These are phyloP conservation scores for Trematomus bernacchii DNA, from an alignment of 2,797 vertebrate genomes.

Conservation along the genomic window DNA sequence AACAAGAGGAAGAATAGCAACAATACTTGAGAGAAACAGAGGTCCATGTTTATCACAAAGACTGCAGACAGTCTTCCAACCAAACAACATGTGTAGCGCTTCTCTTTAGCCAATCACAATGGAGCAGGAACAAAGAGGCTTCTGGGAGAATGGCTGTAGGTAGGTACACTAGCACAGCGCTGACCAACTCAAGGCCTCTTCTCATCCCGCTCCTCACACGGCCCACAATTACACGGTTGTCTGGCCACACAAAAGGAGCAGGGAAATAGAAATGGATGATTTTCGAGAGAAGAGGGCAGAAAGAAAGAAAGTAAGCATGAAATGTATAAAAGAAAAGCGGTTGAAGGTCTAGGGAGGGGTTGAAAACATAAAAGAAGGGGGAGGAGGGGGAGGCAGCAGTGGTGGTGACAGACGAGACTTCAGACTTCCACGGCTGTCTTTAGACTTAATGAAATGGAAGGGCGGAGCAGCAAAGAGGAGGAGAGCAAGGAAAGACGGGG, in stretches of 20 bases:
- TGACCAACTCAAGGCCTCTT: conserved; percentile 56
- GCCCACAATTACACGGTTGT: conserved; percentile 79
- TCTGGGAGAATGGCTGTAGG: conserved; percentile 66
- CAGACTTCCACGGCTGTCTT: conserved; percentile 68
- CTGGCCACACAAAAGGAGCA: conserved; percentile 74
- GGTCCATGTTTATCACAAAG: conserved; percentile 83
- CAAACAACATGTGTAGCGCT: conserved; percentile 76
- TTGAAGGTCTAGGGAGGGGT: conserved; percentile 73
- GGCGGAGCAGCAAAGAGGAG: conserved; percentile 71
- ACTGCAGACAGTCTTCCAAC: conserved; percentile 73
- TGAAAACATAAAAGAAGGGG: conserved; percentile 68
- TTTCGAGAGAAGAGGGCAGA: conserved; percentile 53
- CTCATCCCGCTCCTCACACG: conserved; percentile 68
- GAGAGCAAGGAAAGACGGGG: conserved; percentile 48
- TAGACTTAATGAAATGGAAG: conserved; percentile 84
- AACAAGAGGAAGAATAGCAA: conserved; percentile 64
- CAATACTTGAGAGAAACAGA: conserved; percentile 74
- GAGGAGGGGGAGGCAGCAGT: conserved; percentile 31
- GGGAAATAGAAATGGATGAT: conserved; percentile 72
- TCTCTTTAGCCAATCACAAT: conserved; percentile 72
- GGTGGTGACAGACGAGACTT: conserved; percentile 62
- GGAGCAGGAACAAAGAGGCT: conserved; percentile 71
- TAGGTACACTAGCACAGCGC: conserved; percentile 58
- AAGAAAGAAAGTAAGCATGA: conserved; percentile 66
- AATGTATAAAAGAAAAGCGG: conserved; percentile 71